Conservation (phyloP, 2,888 invertebrate species). For the Phortica okadai region DNA sequence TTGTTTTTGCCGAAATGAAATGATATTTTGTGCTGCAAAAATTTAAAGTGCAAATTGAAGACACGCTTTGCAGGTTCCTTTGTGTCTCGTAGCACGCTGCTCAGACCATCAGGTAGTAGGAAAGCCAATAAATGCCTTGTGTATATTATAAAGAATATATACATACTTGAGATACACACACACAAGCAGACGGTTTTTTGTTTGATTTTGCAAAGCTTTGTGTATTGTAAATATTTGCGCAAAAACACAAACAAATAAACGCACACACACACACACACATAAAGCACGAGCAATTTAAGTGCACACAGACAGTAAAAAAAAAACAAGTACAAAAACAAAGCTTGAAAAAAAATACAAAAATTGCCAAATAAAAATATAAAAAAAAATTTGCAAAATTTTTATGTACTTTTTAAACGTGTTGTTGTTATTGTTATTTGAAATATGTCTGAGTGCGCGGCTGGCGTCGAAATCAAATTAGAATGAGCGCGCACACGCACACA, state of each 20-base stretch:
- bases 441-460: slow-evolving; percentile 17
- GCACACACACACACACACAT: slow-evolving; percentile 12
- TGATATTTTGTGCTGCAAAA: too few relatives aligned
- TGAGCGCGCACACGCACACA: slow-evolving; percentile 46
- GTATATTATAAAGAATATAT: too few relatives aligned
- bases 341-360: slow-evolving; percentile 23
- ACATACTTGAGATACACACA: too few relatives aligned
- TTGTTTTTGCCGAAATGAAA: too few relatives aligned
- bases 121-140: too few relatives aligned
- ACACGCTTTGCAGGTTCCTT: slow-evolving; percentile 21
- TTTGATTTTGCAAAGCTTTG: slow-evolving; percentile 8
- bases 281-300: slow-evolving; percentile 53
- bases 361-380: slow-evolving; percentile 45
- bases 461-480: slow-evolving; percentile 65
- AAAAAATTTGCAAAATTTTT: slow-evolving; percentile 28
- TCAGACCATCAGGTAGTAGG: too few relatives aligned
- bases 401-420: not conserved
- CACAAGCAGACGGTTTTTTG: too few relatives aligned
- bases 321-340: slow-evolving; percentile 42
- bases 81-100: not conserved
- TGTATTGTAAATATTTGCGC: slow-evolving; percentile 44
- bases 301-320: slow-evolving; percentile 51
- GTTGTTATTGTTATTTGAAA: not conserved
- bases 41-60: not conserved
- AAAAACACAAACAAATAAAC: slow-evolving; percentile 28